Evolutionary conservation across 2,113 vertebrate species (phyloP).

Genomic region (Orientallactaga bullata): DNA sequence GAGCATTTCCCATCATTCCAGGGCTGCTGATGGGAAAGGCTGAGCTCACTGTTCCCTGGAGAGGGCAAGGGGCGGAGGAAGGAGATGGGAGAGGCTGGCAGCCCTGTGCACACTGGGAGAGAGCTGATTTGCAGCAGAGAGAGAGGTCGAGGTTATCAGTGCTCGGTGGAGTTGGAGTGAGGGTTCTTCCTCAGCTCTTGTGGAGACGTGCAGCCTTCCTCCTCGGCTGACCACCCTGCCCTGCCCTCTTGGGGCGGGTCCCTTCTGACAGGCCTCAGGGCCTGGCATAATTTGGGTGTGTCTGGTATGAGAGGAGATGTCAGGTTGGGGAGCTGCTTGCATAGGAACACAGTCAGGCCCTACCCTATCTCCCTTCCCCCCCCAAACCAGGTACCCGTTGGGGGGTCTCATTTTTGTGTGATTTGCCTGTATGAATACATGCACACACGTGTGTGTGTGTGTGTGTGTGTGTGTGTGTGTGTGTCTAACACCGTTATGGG

Average conservation of each 20-base stretch:
- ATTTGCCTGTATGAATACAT: not conserved
- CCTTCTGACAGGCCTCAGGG: not conserved
- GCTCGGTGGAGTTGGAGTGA: not conserved
- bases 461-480: not conserved
- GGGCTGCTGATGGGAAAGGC: conserved; percentile 78
- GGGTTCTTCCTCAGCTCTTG: not conserved
- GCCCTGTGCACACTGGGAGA: not conserved
- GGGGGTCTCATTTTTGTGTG: not conserved
- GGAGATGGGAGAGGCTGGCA: conserved; percentile 54
- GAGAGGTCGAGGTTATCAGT: conserved; percentile 2
- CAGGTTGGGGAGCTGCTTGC: not conserved
- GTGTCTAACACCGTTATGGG: not conserved
- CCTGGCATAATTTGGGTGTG: not conserved
- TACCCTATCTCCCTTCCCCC: not conserved
- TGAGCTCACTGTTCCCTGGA: conserved; percentile 78
- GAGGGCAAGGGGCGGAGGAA: conserved; percentile 40
- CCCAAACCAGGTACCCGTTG: not conserved
- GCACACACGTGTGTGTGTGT: not conserved
- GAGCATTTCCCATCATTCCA: conserved; percentile 79
- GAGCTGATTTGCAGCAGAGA: not conserved
- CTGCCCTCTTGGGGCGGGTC: not conserved
- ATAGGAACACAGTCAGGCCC: not conserved
- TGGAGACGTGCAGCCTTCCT: not conserved
- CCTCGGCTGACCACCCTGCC: not conserved
- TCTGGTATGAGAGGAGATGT: not conserved